These are phyloP conservation scores for Pseudomyrmex sp. DNA, from an alignment of 1,140 invertebrate species.

Conservation along the genomic window DNA sequence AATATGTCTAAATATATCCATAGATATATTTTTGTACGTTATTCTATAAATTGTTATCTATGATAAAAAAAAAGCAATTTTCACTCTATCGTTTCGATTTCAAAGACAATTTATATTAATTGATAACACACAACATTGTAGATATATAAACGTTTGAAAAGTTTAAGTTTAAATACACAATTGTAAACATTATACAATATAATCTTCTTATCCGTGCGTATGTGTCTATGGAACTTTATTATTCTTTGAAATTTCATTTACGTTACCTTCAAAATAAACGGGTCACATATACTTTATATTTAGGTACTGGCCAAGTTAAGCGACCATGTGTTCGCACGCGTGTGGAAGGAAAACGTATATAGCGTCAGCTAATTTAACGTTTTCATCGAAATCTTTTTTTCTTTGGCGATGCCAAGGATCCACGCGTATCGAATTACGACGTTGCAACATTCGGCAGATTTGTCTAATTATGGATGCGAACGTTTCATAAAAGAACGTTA, in stretches of 20 bases:
- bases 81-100: background rate
- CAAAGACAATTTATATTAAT: background rate
- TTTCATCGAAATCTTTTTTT: constrained; percentile 5
- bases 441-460: constrained; percentile 1
- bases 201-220: background rate
- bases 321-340: constrained; percentile 19
- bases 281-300: constrained; percentile 59
- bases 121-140: too few species aligned
- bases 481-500: background rate
- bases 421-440: constrained; percentile 43
- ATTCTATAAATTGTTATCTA: too few species aligned
- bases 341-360: constrained; percentile 42
- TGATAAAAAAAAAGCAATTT: too few species aligned
- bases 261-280: constrained; percentile 37
- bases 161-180: background rate
- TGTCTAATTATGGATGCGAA: constrained; percentile 21
- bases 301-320: constrained; percentile 32
- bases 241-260: constrained; percentile 33
- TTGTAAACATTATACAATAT: background rate
- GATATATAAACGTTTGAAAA: background rate
- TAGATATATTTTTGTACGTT: too few species aligned
- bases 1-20: too few species aligned
- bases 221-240: constrained; percentile 2
- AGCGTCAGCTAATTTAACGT: constrained; percentile 40
- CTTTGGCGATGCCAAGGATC: background rate